Conservation (phyloP, 2,797 vertebrate genomes). For the Chromobotia macracanthus region DNA sequence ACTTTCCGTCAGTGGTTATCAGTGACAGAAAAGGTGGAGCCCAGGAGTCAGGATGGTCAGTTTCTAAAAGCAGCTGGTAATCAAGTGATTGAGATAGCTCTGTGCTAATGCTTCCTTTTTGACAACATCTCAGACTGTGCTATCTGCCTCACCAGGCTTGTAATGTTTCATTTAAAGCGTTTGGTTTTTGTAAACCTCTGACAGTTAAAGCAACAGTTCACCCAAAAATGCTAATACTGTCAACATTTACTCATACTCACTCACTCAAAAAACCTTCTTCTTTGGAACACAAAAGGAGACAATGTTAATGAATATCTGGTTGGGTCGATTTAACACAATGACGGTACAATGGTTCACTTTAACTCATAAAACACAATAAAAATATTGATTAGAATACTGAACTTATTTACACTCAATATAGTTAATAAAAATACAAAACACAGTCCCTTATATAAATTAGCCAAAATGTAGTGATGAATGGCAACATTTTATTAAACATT, state of each 20-base stretch:
- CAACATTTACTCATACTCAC: neutral
- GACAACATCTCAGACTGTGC: constrained; percentile 41
- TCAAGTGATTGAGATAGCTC: constrained; percentile 57
- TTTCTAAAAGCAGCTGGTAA: constrained; percentile 59
- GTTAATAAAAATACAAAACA: neutral
- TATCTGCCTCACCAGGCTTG: constrained; percentile 49
- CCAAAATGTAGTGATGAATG: neutral
- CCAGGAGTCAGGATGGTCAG: constrained; percentile 42
- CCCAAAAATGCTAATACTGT: neutral
- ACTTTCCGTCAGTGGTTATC: constrained; percentile 52
- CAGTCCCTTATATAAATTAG: neutral
- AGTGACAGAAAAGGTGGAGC: constrained; percentile 53
- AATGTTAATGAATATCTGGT: neutral
- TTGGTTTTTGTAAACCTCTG: constrained; percentile 16
- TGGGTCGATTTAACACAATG: neutral
- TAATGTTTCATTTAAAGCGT: neutral
- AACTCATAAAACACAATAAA: no score
- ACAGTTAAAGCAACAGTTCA: neutral
- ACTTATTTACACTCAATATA: neutral
- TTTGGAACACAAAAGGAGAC: neutral
- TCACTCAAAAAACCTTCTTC: neutral
- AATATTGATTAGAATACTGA: no score
- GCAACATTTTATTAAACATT: no score
- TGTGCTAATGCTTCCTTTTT: constrained; percentile 46
- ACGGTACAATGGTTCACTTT: no score